These are phyloP conservation scores for Seriola rivoliana DNA, from an alignment of 2,113 vertebrate genomes.

Conservation along the genomic window DNA sequence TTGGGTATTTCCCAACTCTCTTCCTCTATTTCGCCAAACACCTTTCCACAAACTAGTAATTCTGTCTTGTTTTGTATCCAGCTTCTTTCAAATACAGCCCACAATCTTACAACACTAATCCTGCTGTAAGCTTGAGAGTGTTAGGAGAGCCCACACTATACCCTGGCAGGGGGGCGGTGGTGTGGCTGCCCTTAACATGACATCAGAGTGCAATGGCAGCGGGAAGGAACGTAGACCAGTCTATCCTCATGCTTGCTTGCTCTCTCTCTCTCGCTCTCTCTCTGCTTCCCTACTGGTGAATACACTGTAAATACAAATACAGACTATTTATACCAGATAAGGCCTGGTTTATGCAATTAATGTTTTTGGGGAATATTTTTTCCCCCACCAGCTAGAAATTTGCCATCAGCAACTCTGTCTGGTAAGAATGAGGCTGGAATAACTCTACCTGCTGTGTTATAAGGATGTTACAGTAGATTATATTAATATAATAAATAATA, in stretches of 20 bases:
- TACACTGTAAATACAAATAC: neutral
- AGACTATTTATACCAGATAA: neutral
- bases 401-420: neutral
- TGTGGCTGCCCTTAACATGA: conserved; percentile 60
- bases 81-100: conserved; percentile 26
- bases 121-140: conserved; percentile 38
- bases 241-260: conserved; percentile 15
- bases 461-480: neutral
- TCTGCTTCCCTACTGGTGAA: neutral
- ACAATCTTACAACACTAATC: conserved; percentile 42
- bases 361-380: neutral
- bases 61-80: conserved; percentile 42
- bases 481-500: neutral
- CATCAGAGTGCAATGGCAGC: conserved; percentile 52
- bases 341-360: neutral
- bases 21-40: neutral
- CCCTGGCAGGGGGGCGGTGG: conserved; percentile 27
- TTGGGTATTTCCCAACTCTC: conserved; percentile 25
- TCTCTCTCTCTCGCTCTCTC: no score
- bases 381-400: neutral
- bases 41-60: conserved; percentile 38
- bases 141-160: conserved; percentile 16
- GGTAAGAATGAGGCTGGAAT: no score
- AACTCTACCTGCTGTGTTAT: neutral
- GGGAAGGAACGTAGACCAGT: conserved; percentile 52